Percentiles rank a stretch among this genome's conserved stretches.
phyloP scores from a whole-genome alignment of 2,888 invertebrate species.

The Embidobia sp. region DNA sequence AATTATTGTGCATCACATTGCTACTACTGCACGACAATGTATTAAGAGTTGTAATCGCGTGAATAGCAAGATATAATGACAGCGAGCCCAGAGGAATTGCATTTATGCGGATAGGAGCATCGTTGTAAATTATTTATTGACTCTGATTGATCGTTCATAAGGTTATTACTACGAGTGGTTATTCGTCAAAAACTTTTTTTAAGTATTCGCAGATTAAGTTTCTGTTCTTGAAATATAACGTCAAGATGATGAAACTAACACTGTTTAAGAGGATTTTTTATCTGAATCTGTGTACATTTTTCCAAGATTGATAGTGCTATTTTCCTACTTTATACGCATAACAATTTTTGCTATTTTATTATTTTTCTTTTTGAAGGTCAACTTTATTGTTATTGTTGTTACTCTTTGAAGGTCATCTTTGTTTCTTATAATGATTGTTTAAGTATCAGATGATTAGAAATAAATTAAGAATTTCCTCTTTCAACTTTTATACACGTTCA shows the following conservation, averaged over 20 bases:
- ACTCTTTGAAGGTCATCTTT: no score
- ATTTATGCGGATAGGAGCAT: slow-evolving; percentile 21
- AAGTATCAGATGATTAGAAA: no score
- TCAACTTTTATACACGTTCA: no score
- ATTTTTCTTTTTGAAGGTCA: no score
- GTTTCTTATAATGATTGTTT: no score
- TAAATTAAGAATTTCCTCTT: no score
- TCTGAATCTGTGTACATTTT: neutral
- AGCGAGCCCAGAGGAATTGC: slow-evolving; percentile 27
- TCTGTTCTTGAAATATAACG: slow-evolving; percentile 14
- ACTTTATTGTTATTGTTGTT: no score
- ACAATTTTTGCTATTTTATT: no score
- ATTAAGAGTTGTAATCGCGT: slow-evolving; percentile 55
- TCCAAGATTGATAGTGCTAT: no score
- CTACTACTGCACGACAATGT: slow-evolving; percentile 50
- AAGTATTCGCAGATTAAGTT: slow-evolving; percentile 2
- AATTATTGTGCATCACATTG: slow-evolving; percentile 67
- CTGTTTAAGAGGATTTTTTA: neutral
- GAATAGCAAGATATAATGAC: slow-evolving; percentile 49
- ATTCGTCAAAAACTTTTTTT: slow-evolving; percentile 29
- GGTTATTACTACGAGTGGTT: neutral
- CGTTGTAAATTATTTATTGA: slow-evolving; percentile 55
- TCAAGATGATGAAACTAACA: slow-evolving; percentile 9
- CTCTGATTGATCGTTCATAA: slow-evolving; percentile 37
- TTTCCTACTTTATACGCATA: no score